Percentiles rank a stretch among this genome's conserved stretches.
Conservation (phyloP, 37 sponge, comb jelly and placozoan species). For the Cladorhizidae sp. region DNA sequence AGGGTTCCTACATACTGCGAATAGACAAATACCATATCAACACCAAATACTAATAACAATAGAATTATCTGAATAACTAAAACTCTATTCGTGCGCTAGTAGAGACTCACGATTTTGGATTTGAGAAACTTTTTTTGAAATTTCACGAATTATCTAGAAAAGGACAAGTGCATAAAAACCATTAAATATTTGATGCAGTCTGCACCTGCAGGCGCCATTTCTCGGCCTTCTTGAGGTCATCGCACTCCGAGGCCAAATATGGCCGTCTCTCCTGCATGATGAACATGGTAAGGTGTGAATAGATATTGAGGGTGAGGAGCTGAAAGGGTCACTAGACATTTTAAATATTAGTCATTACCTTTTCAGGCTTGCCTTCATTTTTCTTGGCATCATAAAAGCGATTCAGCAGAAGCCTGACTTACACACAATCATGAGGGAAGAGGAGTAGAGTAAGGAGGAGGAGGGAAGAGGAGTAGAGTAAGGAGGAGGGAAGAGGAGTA, state of each 20-base stretch:
- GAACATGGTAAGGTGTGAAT: neutral
- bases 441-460: no score
- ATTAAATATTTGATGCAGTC: neutral
- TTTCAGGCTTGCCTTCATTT: conserved; percentile 65
- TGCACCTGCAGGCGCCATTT: conserved; percentile 77
- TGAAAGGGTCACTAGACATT: neutral
- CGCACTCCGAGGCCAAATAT: conserved; percentile 89
- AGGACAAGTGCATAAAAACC: neutral
- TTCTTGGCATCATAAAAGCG: conserved; percentile 75
- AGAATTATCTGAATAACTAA: no score
- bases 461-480: no score
- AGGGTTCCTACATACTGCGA: no score
- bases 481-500: no score
- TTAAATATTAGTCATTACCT: neutral
- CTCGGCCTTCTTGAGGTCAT: conserved; percentile 77
- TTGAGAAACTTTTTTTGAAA: conserved; percentile 92
- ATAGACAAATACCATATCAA: no score
- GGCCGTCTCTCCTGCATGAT: conserved; percentile 70
- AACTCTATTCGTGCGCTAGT: no score
- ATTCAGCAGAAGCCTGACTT: conserved; percentile 72
- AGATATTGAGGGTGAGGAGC: no score
- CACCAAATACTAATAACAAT: no score
- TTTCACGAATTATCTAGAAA: conserved; percentile 82
- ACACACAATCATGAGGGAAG: neutral
- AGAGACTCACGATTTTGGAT: conserved; percentile 93